Evolutionary conservation across 2,113 vertebrate genomes (phyloP).

Genomic region (Dendrocopos noguchii): DNA sequence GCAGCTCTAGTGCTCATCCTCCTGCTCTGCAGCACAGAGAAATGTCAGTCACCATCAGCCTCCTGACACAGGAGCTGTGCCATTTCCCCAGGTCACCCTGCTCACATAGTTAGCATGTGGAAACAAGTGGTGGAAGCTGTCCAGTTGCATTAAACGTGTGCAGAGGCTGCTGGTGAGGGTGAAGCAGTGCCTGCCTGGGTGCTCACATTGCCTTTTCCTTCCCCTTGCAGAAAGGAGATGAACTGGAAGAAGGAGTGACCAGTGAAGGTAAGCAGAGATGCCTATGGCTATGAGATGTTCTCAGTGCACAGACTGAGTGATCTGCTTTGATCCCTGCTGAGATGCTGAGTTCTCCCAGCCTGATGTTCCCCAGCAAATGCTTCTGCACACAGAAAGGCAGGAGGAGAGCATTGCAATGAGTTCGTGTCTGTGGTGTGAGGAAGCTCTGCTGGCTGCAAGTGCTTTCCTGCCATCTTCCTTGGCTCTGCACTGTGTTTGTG

Average conservation of each 20-base stretch:
- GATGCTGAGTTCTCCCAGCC: neutral
- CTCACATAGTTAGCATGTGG: neutral
- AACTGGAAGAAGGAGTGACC: slow-evolving; percentile 94
- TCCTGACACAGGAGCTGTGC: accelerated
- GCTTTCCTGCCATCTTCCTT: neutral
- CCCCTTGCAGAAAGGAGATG: slow-evolving; percentile 88
- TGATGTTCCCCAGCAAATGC: neutral
- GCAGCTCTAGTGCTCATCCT: neutral
- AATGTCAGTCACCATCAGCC: neutral
- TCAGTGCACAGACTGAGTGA: neutral
- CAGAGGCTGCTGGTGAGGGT: neutral
- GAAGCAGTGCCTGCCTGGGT: neutral
- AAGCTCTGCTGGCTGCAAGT: neutral
- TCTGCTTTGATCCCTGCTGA: slow-evolving; percentile 1
- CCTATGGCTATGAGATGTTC: neutral
- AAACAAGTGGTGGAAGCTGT: neutral
- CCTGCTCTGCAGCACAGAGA: neutral
- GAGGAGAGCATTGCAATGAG: neutral
- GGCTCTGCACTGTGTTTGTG: neutral
- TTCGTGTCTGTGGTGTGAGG: neutral
- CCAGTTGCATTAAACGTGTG: neutral
- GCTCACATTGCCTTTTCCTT: slow-evolving; percentile 36
- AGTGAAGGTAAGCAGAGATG: slow-evolving; percentile 88
- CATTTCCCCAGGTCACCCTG: neutral
- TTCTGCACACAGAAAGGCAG: neutral